Evolutionary conservation across 2,888 invertebrate species (phyloP).

Genomic region (Spilarctia lutea): DNA sequence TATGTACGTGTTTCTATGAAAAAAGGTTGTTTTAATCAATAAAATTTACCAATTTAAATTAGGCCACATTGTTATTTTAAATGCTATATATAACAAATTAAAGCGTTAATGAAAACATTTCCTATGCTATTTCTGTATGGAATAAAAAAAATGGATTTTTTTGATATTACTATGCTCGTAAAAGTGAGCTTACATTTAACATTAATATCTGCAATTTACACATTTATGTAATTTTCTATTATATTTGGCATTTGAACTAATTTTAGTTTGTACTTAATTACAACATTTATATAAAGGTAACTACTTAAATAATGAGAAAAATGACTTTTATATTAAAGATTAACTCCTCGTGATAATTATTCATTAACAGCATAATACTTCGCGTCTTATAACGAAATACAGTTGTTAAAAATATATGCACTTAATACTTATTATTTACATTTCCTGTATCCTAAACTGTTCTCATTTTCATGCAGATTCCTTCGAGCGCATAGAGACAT

Average conservation of each 20-base stretch:
- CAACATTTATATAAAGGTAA: too few relatives aligned
- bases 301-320: not conserved
- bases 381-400: not conserved
- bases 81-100: not conserved
- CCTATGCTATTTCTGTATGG: not conserved
- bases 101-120: too few relatives aligned
- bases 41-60: not conserved
- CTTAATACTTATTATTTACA: conserved; percentile 3
- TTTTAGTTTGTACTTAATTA: conserved; percentile 12
- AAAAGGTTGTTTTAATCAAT: not conserved
- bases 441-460: not conserved
- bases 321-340: not conserved
- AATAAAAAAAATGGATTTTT: not conserved
- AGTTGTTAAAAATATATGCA: not conserved
- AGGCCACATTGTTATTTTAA: not conserved
- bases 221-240: not conserved
- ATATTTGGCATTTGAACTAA: not conserved
- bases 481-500: conserved; percentile 34
- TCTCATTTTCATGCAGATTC: conserved; percentile 14
- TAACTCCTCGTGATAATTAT: not conserved
- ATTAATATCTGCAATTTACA: not conserved
- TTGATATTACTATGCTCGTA: not conserved
- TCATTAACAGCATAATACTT: not conserved
- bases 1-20: not conserved
- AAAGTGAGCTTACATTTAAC: not conserved